Percentiles rank a stretch among this genome's conserved stretches.
Evolutionary conservation across 2,113 vertebrate species (phyloP).

Genomic region (Misgurnus anguillicaudatus): DNA sequence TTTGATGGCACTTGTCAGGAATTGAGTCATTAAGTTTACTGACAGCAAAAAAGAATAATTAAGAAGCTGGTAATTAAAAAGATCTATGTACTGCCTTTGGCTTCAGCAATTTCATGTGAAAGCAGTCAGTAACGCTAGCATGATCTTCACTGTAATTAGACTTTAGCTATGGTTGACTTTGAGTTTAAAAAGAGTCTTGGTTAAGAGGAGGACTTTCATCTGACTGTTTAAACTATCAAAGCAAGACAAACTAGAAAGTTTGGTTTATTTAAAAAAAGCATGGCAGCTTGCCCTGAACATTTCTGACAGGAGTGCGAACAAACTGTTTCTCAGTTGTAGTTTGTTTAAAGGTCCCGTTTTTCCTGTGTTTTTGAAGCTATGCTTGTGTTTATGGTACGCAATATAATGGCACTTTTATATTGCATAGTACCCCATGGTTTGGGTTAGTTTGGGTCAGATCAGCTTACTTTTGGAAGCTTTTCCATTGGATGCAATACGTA

Average conservation of each 20-base stretch:
- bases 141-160: slow-evolving; percentile 6
- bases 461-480: too few relatives aligned
- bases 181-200: neutral
- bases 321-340: neutral
- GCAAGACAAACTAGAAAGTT: neutral
- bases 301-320: neutral
- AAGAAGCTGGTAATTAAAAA: slow-evolving; percentile 6
- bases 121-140: neutral
- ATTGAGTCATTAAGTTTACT: slow-evolving; percentile 1
- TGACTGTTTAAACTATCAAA: slow-evolving; percentile 12
- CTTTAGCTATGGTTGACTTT: slow-evolving; percentile 1
- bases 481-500: too few relatives aligned
- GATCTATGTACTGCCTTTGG: neutral
- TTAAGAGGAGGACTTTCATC: neutral
- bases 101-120: slow-evolving; percentile 10
- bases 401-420: too few relatives aligned
- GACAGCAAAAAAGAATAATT: slow-evolving; percentile 18
- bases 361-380: too few relatives aligned
- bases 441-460: too few relatives aligned
- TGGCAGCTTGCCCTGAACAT: neutral
- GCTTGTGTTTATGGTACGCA: too few relatives aligned
- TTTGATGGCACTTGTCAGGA: slow-evolving; percentile 9
- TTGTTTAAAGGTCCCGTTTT: too few relatives aligned
- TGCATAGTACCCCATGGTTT: too few relatives aligned
- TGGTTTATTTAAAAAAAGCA: neutral